Evolutionary conservation across 2,888 invertebrate genomes (phyloP).

Genomic region (Drosophila flavopinicola): DNA sequence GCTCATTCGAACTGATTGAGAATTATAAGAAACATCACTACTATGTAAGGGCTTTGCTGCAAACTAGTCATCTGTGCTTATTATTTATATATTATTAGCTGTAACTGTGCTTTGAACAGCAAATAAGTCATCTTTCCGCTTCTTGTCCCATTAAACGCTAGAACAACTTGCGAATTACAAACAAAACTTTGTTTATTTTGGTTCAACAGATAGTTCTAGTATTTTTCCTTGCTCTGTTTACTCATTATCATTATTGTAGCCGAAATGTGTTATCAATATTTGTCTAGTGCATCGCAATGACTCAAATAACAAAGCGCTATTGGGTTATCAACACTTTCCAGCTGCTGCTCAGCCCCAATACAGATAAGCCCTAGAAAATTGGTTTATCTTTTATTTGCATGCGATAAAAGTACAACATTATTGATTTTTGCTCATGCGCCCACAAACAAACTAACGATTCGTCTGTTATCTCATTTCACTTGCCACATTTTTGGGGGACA

Average conservation of each 20-base stretch:
- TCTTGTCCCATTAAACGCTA: too few relatives aligned
- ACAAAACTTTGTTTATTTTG: background rate
- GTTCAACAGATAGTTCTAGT: background rate
- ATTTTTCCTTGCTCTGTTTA: slow-evolving; percentile 2
- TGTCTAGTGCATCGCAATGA: slow-evolving; percentile 11
- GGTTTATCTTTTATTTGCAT: slow-evolving; percentile 60
- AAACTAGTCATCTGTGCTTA: too few relatives aligned
- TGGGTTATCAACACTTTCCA: background rate
- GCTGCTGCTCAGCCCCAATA: background rate
- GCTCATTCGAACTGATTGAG: too few relatives aligned
- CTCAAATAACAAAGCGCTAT: slow-evolving; percentile 9
- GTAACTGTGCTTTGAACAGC: too few relatives aligned
- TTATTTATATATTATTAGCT: too few relatives aligned
- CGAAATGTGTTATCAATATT: slow-evolving; percentile 19
- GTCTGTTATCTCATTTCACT: slow-evolving; percentile 13
- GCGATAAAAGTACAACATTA: slow-evolving; percentile 51
- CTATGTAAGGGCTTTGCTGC: too few relatives aligned
- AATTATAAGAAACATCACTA: too few relatives aligned
- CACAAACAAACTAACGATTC: background rate
- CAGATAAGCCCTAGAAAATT: slow-evolving; percentile 56
- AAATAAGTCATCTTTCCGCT: too few relatives aligned
- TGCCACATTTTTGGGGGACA: slow-evolving; percentile 23
- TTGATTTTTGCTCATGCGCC: slow-evolving; percentile 54
- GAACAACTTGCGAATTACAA: background rate
- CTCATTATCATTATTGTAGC: background rate